These are phyloP conservation scores for Ornithoptera priamus DNA, from an alignment of 2,888 invertebrate genomes.

Conservation along the genomic window DNA sequence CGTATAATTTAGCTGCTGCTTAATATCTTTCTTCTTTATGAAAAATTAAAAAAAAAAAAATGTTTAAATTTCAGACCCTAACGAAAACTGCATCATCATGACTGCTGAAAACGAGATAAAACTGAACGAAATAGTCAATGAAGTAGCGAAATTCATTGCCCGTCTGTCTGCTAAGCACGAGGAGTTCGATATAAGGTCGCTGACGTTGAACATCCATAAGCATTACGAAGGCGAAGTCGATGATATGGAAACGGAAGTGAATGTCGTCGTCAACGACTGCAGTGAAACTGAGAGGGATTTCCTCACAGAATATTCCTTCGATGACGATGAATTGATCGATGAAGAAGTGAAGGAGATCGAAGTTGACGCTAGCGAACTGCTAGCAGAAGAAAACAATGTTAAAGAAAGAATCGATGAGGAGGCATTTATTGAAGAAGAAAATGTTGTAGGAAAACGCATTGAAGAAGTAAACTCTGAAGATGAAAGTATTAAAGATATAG, in stretches of 20 bases:
- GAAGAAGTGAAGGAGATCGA: too few relatives aligned
- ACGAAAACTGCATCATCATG: conserved; percentile 10
- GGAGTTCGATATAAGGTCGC: not conserved
- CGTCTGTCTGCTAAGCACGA: not conserved
- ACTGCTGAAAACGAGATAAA: conserved; percentile 5
- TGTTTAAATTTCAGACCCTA: conserved; percentile 1
- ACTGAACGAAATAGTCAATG: conserved; percentile 6
- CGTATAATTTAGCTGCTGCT: too few relatives aligned
- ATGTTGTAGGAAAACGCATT: too few relatives aligned
- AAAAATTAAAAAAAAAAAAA: not conserved
- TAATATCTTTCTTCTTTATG: not conserved
- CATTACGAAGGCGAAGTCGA: conserved; percentile 6
- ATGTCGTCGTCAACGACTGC: conserved; percentile 4
- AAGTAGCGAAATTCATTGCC: conserved; percentile 2
- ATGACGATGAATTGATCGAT: too few relatives aligned
- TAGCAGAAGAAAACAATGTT: too few relatives aligned
- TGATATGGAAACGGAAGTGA: not conserved
- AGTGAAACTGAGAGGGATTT: not conserved
- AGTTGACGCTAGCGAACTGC: too few relatives aligned
- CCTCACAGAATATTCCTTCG: too few relatives aligned
- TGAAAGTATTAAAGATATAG: not conserved
- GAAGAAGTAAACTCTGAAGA: too few relatives aligned
- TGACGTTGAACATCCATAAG: conserved; percentile 8
- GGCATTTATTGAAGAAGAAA: too few relatives aligned
- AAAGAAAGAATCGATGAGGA: too few relatives aligned